Conservation (phyloP, 2,797 vertebrate species). For the Falco novaeseelandiae region DNA sequence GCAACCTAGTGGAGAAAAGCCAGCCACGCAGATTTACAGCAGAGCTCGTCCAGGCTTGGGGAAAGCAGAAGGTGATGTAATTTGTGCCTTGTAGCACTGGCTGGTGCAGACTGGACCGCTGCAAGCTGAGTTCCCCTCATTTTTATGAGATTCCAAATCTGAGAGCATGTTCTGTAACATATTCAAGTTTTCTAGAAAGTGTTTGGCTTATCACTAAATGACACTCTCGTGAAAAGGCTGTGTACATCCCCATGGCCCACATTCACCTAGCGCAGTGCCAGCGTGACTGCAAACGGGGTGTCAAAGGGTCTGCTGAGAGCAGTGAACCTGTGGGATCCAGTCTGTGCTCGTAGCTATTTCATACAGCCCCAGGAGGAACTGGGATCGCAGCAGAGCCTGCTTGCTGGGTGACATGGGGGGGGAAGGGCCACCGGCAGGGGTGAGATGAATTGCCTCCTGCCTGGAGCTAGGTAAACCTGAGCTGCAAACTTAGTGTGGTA, state of each 20-base stretch:
- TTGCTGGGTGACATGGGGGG: not conserved
- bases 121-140: not conserved
- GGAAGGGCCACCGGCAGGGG: fast-evolving
- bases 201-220: not conserved
- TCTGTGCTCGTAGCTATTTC: not conserved
- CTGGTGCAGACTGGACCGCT: fast-evolving
- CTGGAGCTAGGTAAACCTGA: not conserved
- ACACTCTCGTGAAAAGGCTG: not conserved
- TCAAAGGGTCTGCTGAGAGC: not conserved
- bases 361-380: not conserved
- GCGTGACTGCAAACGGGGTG: fast-evolving
- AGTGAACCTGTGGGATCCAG: not conserved
- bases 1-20: conserved; percentile 42
- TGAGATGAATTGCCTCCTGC: not conserved
- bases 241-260: fast-evolving
- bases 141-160: not conserved
- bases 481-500: fast-evolving
- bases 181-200: not conserved
- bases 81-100: not conserved
- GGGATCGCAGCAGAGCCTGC: not conserved
- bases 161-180: not conserved
- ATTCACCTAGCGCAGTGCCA: not conserved
- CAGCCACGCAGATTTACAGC: not conserved
- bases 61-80: not conserved
- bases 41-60: not conserved